Conservation (phyloP, 2,888 invertebrate genomes). For the Dryobotodes eremita region DNA sequence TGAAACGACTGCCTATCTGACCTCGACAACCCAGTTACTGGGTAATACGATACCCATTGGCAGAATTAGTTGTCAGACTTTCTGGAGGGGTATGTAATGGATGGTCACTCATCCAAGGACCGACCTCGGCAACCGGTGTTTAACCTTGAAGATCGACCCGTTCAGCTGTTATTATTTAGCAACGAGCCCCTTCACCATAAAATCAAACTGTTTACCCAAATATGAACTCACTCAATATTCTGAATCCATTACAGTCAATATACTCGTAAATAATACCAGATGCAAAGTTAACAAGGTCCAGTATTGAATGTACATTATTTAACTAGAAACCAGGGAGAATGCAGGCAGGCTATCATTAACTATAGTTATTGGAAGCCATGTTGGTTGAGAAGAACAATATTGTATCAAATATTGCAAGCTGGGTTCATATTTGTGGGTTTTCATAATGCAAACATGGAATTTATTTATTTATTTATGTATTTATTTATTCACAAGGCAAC, state of each 20-base stretch:
- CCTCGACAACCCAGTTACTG: no score
- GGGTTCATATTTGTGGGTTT: neutral
- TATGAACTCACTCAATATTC: conserved; percentile 10
- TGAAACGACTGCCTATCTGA: no score
- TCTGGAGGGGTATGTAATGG: neutral
- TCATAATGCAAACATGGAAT: no score
- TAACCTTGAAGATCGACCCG: neutral
- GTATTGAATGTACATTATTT: conserved; percentile 12
- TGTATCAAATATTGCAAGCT: conserved; percentile 7
- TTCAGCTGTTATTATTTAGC: neutral
- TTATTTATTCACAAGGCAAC: no score
- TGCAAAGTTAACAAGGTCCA: conserved; percentile 30
- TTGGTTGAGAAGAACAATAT: neutral
- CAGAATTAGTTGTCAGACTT: neutral
- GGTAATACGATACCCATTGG: neutral
- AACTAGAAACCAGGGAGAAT: conserved; percentile 13
- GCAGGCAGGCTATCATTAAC: conserved; percentile 11
- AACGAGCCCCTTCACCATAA: neutral
- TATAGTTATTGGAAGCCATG: neutral
- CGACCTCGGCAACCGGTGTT: neutral
- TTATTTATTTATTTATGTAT: no score
- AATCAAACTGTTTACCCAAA: conserved; percentile 6
- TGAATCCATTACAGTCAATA: conserved; percentile 38
- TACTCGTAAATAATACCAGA: conserved; percentile 1
- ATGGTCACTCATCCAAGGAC: neutral